Evolutionary conservation across 2,888 invertebrate genomes (phyloP).

Genomic region (Theodoxus fluviatilis): DNA sequence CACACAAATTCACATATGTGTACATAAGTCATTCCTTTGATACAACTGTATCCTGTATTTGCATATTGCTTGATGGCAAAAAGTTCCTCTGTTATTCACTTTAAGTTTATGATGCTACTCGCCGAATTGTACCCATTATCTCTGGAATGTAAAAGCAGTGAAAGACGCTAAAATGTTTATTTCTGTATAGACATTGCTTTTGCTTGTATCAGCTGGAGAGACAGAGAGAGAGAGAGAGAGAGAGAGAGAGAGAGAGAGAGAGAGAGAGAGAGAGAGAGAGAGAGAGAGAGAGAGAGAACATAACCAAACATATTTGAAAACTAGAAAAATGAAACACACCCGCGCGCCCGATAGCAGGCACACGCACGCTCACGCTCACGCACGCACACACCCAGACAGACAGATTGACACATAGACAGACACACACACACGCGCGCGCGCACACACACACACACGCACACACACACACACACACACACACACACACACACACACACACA

Average conservation of each 20-base stretch:
- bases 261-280: not conserved
- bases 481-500: not conserved
- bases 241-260: slow-evolving; percentile 5
- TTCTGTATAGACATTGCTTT: no score
- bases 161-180: no score
- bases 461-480: not conserved
- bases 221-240: no score
- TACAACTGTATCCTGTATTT: no score
- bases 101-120: no score
- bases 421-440: not conserved
- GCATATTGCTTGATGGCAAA: no score
- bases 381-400: not conserved
- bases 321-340: not conserved
- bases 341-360: not conserved
- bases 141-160: no score
- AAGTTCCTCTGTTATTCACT: no score
- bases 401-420: not conserved
- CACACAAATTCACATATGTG: no score
- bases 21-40: no score
- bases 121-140: no score
- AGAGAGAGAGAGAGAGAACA: slow-evolving; percentile 19
- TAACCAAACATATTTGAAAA: not conserved
- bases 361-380: not conserved
- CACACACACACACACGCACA: slow-evolving; percentile 9
- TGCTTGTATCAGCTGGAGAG: no score